Conservation (phyloP, 1,140 invertebrate species). For the Rhyacophila brunnea region DNA sequence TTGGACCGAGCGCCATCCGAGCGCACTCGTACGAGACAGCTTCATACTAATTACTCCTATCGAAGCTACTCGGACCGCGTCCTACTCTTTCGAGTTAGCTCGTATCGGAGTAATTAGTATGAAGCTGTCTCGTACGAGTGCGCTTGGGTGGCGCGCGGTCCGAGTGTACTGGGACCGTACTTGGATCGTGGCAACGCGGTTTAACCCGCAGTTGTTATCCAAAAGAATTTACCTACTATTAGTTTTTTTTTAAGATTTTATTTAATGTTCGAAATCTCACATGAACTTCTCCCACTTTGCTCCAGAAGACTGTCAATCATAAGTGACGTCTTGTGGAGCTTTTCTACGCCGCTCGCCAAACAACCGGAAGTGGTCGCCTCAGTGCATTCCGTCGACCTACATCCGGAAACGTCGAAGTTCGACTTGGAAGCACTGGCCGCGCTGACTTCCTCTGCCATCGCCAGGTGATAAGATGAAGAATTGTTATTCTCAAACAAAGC, state of each 20-base stretch:
- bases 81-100: no score
- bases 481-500: conserved; percentile 31
- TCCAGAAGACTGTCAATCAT: conserved; percentile 34
- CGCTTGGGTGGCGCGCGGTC: no score
- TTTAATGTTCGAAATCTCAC: conserved; percentile 26
- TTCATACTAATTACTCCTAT: no score
- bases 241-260: conserved; percentile 4
- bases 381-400: conserved; percentile 27
- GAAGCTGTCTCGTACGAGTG: no score
- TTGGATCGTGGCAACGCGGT: no score
- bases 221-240: neutral
- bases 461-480: conserved; percentile 32
- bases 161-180: no score
- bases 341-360: conserved; percentile 18
- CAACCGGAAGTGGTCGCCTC: conserved; percentile 15
- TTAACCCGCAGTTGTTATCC: neutral
- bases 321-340: conserved; percentile 29
- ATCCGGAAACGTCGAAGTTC: conserved; percentile 28
- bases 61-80: no score
- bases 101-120: no score
- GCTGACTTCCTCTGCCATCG: conserved; percentile 21
- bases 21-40: no score
- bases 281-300: conserved; percentile 24
- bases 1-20: no score
- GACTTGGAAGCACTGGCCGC: conserved; percentile 24